phyloP scores from a whole-genome alignment of 1,140 invertebrate species.

The Ridgeia piscesae region DNA sequence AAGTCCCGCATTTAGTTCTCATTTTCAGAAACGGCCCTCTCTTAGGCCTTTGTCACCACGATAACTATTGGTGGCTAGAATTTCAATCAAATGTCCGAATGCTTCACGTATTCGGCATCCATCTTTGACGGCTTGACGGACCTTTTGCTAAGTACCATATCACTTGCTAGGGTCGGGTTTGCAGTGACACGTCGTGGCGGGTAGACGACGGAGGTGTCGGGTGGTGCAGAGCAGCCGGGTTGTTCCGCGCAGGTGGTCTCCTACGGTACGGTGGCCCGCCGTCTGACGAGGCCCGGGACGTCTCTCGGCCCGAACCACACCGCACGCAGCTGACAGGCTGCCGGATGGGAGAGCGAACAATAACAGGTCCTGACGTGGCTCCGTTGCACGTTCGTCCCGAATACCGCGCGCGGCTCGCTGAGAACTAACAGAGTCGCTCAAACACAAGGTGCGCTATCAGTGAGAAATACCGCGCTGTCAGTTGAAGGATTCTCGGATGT shows the following conservation, averaged over 20 bases:
- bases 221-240: background rate
- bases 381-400: background rate
- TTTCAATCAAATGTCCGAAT: too few species aligned
- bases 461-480: background rate
- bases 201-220: too few species aligned
- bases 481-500: background rate
- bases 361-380: background rate
- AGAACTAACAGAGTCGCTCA: background rate
- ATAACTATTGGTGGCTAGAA: too few species aligned
- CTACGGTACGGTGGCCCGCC: background rate
- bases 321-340: background rate
- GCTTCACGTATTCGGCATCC: too few species aligned
- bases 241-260: background rate
- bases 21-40: too few species aligned
- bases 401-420: background rate
- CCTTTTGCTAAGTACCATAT: too few species aligned
- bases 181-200: too few species aligned
- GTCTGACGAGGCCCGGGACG: background rate
- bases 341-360: background rate
- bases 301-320: background rate
- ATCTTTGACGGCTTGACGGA: too few species aligned
- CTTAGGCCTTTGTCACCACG: too few species aligned
- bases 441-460: background rate
- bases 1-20: too few species aligned
- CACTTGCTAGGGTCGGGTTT: too few species aligned